Evolutionary conservation across 2,797 vertebrate species (phyloP).

Genomic region (Coreius guichenoti): DNA sequence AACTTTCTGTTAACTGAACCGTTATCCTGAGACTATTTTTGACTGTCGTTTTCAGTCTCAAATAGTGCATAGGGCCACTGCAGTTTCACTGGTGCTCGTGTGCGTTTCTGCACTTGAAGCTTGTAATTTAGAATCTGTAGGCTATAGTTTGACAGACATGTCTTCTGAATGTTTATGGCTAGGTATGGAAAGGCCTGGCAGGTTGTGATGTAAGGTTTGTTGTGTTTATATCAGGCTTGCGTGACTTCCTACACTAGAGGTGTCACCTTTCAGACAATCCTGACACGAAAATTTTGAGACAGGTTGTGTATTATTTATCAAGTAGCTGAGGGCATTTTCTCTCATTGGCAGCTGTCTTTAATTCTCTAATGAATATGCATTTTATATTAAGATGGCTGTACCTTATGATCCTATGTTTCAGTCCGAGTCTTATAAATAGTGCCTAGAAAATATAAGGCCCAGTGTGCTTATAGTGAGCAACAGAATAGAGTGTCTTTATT

Average conservation of each 20-base stretch:
- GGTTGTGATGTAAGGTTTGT: conserved; percentile 15
- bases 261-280: conserved; percentile 1
- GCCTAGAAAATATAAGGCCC: neutral
- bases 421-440: neutral
- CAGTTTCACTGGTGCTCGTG: neutral
- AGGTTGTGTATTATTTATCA: conserved; percentile 11
- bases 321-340: neutral
- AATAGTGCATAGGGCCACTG: neutral
- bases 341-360: neutral
- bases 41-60: neutral
- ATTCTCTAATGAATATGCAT: neutral
- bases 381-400: neutral
- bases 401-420: neutral
- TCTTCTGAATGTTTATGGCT: neutral
- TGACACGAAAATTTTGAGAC: neutral
- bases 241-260: conserved; percentile 17
- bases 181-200: neutral
- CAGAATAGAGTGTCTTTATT: neutral
- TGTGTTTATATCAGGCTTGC: neutral
- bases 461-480: neutral
- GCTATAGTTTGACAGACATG: neutral
- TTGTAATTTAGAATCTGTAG: neutral
- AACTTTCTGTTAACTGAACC: neutral
- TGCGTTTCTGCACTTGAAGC: neutral
- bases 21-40: neutral